Conservation (phyloP, 2,888 invertebrate species). For the Leptura quadrifasciata region DNA sequence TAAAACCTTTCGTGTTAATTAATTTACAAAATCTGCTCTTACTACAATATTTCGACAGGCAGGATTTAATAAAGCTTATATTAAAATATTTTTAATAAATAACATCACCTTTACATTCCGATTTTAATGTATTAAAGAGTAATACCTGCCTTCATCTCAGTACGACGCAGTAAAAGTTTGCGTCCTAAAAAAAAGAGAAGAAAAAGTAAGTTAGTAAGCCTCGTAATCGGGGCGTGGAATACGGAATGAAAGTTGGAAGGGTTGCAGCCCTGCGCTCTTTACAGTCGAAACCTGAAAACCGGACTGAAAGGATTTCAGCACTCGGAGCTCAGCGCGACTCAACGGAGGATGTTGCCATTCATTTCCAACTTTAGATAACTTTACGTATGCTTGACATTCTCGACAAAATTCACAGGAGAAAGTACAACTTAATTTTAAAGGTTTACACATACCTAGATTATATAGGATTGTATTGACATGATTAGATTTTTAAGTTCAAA, state of each 20-base stretch:
- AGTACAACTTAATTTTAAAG: too few species aligned
- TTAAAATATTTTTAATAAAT: constrained; percentile 53
- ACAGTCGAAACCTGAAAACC: constrained; percentile 54
- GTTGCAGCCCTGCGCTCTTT: constrained; percentile 66
- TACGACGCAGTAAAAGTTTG: constrained; percentile 64
- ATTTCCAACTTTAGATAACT: not conserved
- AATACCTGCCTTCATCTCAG: constrained; percentile 54
- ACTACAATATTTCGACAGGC: constrained; percentile 9
- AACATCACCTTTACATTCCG: constrained; percentile 44
- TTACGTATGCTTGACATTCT: not conserved
- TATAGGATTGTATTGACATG: too few species aligned
- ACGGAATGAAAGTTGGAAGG: constrained; percentile 64
- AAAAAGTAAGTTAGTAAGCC: constrained; percentile 72
- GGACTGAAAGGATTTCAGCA: constrained; percentile 46
- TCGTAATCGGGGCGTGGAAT: constrained; percentile 71
- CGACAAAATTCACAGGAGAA: too few species aligned
- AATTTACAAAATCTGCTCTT: constrained; percentile 20
- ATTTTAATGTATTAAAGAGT: constrained; percentile 53
- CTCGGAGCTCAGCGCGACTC: constrained; percentile 27
- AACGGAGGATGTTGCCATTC: constrained; percentile 11
- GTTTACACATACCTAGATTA: too few species aligned
- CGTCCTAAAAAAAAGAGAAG: constrained; percentile 60
- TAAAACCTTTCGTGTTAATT: constrained; percentile 19
- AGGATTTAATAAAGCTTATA: constrained; percentile 30
- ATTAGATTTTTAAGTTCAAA: too few species aligned